Conservation (phyloP, 2,797 vertebrate species). For the Decapterus maruadsi region DNA sequence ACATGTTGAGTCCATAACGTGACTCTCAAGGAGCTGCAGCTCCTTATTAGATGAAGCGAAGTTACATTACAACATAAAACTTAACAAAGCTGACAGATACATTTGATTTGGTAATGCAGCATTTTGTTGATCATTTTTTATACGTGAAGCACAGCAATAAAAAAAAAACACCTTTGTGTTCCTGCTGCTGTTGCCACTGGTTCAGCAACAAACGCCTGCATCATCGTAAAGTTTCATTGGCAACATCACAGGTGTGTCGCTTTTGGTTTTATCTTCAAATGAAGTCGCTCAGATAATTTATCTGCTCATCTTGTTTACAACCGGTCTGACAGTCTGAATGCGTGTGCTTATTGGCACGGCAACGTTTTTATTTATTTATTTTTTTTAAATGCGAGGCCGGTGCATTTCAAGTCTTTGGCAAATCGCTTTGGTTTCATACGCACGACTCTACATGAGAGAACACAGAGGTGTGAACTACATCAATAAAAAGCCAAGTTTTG, state of each 20-base stretch:
- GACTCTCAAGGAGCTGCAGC: not conserved
- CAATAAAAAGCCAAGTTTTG: not conserved
- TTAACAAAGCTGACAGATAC: not conserved
- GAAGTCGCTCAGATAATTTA: not conserved
- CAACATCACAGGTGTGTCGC: not conserved
- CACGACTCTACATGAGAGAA: not conserved
- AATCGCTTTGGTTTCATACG: not conserved
- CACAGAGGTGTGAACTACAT: not conserved
- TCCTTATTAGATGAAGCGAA: not conserved
- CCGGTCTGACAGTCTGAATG: not conserved
- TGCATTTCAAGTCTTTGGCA: not conserved
- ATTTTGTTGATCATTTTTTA: no score
- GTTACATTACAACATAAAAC: not conserved
- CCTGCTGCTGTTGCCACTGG: no score
- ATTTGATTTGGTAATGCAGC: not conserved
- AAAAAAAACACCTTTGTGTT: no score
- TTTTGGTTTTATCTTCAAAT: not conserved
- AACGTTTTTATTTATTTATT: no score
- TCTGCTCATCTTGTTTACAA: not conserved
- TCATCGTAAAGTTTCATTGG: not conserved
- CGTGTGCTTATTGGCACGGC: not conserved
- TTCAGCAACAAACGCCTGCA: not conserved
- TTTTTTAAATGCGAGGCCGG: fast-evolving
- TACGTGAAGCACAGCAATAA: no score
- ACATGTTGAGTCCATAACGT: not conserved